Percentiles rank a stretch among this genome's conserved stretches.
Conservation (phyloP, 37 sponge, comb jelly and placozoan species). For the Aplysina aerophoba region DNA sequence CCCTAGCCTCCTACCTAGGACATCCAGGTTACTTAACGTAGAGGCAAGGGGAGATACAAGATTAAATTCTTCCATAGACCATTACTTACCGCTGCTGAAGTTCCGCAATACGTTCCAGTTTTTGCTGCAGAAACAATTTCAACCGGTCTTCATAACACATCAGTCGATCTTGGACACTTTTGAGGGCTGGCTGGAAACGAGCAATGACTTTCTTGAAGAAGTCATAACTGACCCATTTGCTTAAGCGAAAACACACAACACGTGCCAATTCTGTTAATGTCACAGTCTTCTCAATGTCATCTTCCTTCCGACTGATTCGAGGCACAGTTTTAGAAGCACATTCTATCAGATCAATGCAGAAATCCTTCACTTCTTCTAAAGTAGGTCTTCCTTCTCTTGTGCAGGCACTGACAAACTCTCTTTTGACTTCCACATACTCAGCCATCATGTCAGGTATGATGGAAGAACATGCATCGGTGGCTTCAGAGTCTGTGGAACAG, state of each 20-base stretch:
- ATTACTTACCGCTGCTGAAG: neutral
- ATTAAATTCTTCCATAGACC: neutral
- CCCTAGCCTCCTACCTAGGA: too few relatives aligned
- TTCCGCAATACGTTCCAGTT: neutral
- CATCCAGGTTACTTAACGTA: too few relatives aligned
- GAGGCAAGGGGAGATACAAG: too few relatives aligned
- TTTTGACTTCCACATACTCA: neutral
- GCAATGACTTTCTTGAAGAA: neutral
- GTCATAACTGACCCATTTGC: constrained; percentile 5
- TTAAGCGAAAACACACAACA: neutral
- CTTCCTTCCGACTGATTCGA: neutral
- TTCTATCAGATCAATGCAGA: neutral
- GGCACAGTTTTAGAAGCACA: neutral
- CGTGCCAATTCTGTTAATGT: neutral
- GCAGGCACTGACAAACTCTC: neutral
- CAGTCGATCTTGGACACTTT: neutral
- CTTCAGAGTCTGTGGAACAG: neutral
- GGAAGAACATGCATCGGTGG: neutral
- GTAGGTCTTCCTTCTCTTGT: neutral
- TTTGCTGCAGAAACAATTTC: neutral
- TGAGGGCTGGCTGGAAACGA: neutral
- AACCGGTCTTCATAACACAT: neutral
- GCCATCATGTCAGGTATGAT: neutral
- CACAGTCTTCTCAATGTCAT: too few relatives aligned
- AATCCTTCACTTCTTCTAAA: neutral